Base-by-base conservation (phyloP, 1,140 invertebrate species). In the Formica exsecta region DNA sequence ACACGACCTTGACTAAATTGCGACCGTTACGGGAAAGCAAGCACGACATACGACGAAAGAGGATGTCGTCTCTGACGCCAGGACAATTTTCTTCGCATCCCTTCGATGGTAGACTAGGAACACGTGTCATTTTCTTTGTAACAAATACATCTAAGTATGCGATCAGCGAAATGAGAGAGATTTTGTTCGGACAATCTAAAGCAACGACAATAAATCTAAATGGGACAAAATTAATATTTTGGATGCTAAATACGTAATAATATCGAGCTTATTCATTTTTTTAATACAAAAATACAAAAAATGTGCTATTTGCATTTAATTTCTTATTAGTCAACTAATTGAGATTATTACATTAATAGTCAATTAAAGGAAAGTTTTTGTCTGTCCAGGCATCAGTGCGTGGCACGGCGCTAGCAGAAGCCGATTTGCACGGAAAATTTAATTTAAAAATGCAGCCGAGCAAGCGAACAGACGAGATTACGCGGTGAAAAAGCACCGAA, bases 401-500 rank as follows among this genome's bases (percentile, higher is more conserved):
- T 16, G n/a, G n/a, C 61, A 13, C 74, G 66, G 65, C 29, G 73
- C 75, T 51, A 54, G 59, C 51, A 76, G 48, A 25, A 76, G 81
- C 87, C 87, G 91, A 91, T 91, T 91, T 91, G 80, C 87, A 91
- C 91, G 86, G 81, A 68, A 73, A 87, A 91, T 91, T 91, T 91
- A 89, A 91, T 91, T 91, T 90, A 91, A 91, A 91, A 91, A 91
- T 91, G 86, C 80, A 87, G 65, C 79, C 29, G 36, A 41, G 64
- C 41, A 64, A 19, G n/a, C n/a, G 36, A 73, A 61, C 85, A 29
- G 54, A 74, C 36, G 85, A 85, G 87, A 91, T 91, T 91, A 90
- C 85, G 70, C 68, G 62, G 54, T 68, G 84, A 51, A 54, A 87
- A 75, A 84, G 59, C 51, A 61, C 70, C 74, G 68, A 76, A 90